phyloP scores from a whole-genome alignment of 2,888 invertebrate genomes.

The Drosophila anomalata region DNA sequence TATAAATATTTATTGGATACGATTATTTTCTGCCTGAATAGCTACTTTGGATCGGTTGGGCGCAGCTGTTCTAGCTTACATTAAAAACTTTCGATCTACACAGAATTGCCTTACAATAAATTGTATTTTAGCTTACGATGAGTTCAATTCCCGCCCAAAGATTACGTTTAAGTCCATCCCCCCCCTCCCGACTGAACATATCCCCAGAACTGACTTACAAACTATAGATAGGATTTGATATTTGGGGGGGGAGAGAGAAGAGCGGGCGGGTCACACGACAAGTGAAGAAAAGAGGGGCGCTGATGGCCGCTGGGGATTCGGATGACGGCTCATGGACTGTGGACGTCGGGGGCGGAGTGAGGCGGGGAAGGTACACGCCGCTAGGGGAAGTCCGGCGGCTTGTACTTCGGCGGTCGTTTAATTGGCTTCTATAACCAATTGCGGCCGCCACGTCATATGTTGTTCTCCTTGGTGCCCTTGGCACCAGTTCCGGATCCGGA shows the following conservation, averaged over 20 bases:
- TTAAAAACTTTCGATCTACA: conserved; percentile 34
- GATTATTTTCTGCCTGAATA: conserved; percentile 27
- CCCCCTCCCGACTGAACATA: not conserved
- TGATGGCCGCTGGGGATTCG: not conserved
- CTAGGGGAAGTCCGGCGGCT: conserved; percentile 77
- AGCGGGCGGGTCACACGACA: not conserved
- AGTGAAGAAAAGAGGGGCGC: not conserved
- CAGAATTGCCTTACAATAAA: conserved; percentile 52
- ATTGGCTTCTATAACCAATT: conserved; percentile 83
- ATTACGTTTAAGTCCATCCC: conserved; percentile 1
- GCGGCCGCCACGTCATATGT: conserved; percentile 82
- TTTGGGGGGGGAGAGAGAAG: not conserved
- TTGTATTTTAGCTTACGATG: conserved; percentile 48
- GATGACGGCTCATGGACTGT: conserved; percentile 1
- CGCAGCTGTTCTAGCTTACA: conserved; percentile 23
- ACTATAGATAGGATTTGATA: not conserved
- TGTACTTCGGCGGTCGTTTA: conserved; percentile 81
- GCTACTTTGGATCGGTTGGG: conserved; percentile 20
- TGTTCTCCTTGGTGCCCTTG: conserved; percentile 81
- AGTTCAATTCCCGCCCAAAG: conserved; percentile 21
- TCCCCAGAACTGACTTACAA: not conserved
- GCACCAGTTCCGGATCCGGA: conserved; percentile 48
- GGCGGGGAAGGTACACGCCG: conserved; percentile 15
- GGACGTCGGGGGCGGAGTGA: not conserved
- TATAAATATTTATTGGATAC: conserved; percentile 43